phyloP scores from a whole-genome alignment of 2,888 invertebrate species.

The Diaphora mendica region DNA sequence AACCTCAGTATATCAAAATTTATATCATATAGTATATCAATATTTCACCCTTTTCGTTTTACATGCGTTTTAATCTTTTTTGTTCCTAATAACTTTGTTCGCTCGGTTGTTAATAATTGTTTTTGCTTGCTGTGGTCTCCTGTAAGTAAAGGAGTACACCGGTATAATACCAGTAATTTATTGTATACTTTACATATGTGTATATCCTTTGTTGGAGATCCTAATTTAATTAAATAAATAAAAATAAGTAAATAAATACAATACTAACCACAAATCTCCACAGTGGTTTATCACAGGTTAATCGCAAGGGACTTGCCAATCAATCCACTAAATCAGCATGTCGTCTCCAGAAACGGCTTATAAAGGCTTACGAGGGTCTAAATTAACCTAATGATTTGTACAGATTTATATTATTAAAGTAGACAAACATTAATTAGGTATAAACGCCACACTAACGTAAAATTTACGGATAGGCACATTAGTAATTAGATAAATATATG shows the following conservation, averaged over 20 bases:
- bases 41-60: no score
- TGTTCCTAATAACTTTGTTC: no score
- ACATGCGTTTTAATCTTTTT: no score
- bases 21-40: no score
- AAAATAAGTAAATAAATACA: no score
- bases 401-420: not conserved
- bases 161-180: no score
- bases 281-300: slow-evolving; percentile 3
- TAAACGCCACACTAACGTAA: not conserved
- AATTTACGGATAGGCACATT: not conserved
- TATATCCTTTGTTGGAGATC: no score
- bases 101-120: no score
- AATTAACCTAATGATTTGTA: not conserved
- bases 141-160: no score
- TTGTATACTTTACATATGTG: no score
- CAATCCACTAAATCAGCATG: not conserved
- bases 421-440: not conserved
- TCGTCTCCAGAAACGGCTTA: slow-evolving; percentile 1
- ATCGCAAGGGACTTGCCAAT: not conserved
- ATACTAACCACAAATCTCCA: slow-evolving; percentile 3
- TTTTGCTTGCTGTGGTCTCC: no score
- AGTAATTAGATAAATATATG: not conserved
- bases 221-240: no score
- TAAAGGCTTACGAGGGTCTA: not conserved
- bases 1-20: not conserved